Evolutionary conservation across 2,113 vertebrate species (phyloP).

Genomic region (Cebidichthys violaceus): DNA sequence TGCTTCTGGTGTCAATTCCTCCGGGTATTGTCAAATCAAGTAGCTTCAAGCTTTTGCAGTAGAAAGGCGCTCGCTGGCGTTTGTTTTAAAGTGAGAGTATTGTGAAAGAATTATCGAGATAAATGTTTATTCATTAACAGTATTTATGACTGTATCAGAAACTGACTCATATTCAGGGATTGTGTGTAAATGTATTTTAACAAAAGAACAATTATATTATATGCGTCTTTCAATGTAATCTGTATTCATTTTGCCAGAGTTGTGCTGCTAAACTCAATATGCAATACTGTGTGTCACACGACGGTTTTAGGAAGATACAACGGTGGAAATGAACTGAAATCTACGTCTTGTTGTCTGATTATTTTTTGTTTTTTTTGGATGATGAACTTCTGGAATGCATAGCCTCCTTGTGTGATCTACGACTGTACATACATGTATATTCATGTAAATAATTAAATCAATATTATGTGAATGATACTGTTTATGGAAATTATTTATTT

Average conservation of each 20-base stretch:
- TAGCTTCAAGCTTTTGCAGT: slow-evolving; percentile 62
- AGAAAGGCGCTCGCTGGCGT: slow-evolving; percentile 42
- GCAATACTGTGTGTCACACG: slow-evolving; percentile 80
- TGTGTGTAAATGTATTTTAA: slow-evolving; percentile 74
- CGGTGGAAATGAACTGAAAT: slow-evolving; percentile 53
- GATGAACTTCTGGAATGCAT: slow-evolving; percentile 80
- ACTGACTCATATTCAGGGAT: slow-evolving; percentile 83
- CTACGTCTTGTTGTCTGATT: slow-evolving; percentile 67
- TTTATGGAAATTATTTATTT: slow-evolving; percentile 44
- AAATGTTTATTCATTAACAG: slow-evolving; percentile 76
- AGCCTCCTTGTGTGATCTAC: slow-evolving; percentile 75
- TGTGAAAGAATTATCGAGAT: slow-evolving; percentile 75
- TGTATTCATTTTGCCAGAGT: slow-evolving; percentile 74
- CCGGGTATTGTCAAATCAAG: slow-evolving; percentile 51
- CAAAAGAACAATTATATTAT: slow-evolving; percentile 54
- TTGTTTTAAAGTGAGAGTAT: slow-evolving; percentile 63
- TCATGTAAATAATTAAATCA: slow-evolving; percentile 85
- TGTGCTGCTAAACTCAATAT: slow-evolving; percentile 86
- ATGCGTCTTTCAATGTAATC: slow-evolving; percentile 53
- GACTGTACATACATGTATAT: slow-evolving; percentile 83
- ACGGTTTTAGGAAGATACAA: slow-evolving; percentile 57
- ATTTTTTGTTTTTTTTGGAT: slow-evolving; percentile 61
- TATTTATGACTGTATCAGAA: slow-evolving; percentile 82
- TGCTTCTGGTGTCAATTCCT: slow-evolving; percentile 47
- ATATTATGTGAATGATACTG: slow-evolving; percentile 54